Evolutionary conservation across 2,797 vertebrate species (phyloP), one percentile per base, ranked within the genome.

Genomic region (Sebastes kiyomatsui): DNA sequence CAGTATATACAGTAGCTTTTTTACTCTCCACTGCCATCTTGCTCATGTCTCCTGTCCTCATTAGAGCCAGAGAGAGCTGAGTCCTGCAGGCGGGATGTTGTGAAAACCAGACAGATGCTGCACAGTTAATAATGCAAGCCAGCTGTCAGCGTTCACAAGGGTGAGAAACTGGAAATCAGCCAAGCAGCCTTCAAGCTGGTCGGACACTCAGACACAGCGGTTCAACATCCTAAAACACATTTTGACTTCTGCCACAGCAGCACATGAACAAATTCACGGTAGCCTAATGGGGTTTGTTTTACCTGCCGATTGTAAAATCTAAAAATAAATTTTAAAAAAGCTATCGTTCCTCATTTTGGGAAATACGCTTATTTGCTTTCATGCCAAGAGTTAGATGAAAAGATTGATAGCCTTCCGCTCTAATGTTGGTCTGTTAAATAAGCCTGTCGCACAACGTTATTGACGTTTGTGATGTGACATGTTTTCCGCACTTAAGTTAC

Each of bases 21-120:
- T 67, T 20, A 52, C 23, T 72, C 46, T 66, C 27, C 35, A 35
- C 81, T 73, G 74, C 59, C 75, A 23, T 80, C 58, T 75, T 72
- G 27, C 67, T 75, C 27, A 65, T 60, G 38, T 81, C 56, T 66
- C 85, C 69, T 80, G 73, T 85, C 80, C 82, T 88, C 56, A 82
- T 89, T 82, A 87, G 52, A 86, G 75, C 74, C 74, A 76, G 58
- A 23, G n/a, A 79, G 59, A 76, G 87, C 81, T 4, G 58, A 81
- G 78, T 86, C 76, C 79, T 82, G 74, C 80, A 67, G 84, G 77
- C 64, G 2, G 79, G 85, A 72, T 79, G 90, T 79, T 90, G 87
- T 86, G 86, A 90, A 90, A 90, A 80, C 70, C 73, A 90, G 86
- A 87, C 93, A 94, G 93, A 94, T 95, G 93, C 91, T 88, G 80